Percentiles rank a stretch among this genome's conserved stretches.
Conservation (phyloP, 2,888 invertebrate species). For the Ormyrus labotus region DNA sequence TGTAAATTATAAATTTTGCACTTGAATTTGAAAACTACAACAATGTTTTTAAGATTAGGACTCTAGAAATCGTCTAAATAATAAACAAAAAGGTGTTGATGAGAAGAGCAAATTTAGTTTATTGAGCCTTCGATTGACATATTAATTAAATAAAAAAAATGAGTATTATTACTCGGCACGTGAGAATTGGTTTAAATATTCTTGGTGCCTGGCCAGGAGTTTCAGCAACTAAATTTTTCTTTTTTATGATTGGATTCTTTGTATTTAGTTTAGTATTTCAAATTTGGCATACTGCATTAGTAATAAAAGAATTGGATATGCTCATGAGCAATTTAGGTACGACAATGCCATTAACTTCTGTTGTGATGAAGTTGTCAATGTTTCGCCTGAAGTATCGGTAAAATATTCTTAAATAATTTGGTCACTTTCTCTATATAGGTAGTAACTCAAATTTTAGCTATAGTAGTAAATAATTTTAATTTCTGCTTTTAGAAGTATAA, state of each 20-base stretch:
- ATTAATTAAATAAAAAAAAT: neutral
- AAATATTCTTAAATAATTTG: neutral
- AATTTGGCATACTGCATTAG: slow-evolving; percentile 3
- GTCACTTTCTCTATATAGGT: neutral
- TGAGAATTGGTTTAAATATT: neutral
- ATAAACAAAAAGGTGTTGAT: neutral
- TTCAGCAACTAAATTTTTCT: neutral
- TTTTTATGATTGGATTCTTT: neutral
- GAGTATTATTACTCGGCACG: neutral
- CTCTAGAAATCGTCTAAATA: neutral
- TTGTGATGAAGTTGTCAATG: slow-evolving; percentile 12
- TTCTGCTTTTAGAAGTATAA: slow-evolving; percentile 13
- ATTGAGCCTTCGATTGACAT: neutral
- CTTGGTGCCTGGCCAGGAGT: slow-evolving; percentile 13
- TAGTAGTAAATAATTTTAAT: neutral
- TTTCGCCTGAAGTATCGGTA: slow-evolving; percentile 26
- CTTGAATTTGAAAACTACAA: neutral
- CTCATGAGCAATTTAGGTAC: slow-evolving; percentile 39
- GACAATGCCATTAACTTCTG: slow-evolving; percentile 1
- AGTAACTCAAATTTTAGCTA: neutral
- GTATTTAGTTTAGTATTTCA: slow-evolving; percentile 27
- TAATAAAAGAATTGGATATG: slow-evolving; percentile 1
- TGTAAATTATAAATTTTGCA: neutral
- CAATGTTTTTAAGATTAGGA: too few relatives aligned
- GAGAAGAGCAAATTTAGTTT: neutral